Percentiles rank a stretch among this genome's conserved stretches.
These are phyloP conservation scores for Xylocopa sonorina DNA, from an alignment of 1,140 invertebrate species.

Conservation along the genomic window DNA sequence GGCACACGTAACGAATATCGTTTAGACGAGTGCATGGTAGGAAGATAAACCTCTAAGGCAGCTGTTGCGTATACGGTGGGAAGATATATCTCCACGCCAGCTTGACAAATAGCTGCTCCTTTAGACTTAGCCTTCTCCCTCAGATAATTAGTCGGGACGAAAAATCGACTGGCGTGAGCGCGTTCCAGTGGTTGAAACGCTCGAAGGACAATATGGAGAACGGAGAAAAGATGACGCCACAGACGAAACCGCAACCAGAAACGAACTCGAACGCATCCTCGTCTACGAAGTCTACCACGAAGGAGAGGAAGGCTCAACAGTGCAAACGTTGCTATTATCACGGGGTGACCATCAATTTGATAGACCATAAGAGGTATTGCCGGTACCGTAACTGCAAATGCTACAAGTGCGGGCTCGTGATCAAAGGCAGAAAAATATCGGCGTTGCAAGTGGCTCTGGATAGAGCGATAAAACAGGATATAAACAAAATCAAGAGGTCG, in stretches of 20 bases:
- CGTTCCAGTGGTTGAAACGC: constrained; percentile 5
- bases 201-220: constrained; percentile 40
- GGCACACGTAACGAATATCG: no score
- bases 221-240: neutral
- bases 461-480: constrained; percentile 88
- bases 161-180: neutral
- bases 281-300: neutral
- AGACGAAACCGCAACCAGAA: no score
- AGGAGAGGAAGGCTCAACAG: constrained; percentile 82
- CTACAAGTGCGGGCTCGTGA: constrained; percentile 91
- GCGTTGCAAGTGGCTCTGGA: constrained; percentile 89
- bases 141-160: neutral
- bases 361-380: constrained; percentile 96
- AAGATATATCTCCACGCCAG: neutral
- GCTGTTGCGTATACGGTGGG: no score
- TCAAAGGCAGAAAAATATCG: constrained; percentile 90
- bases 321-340: constrained; percentile 95
- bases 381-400: constrained; percentile 90
- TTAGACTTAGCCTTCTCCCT: no score
- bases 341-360: constrained; percentile 90
- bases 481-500: constrained; percentile 77
- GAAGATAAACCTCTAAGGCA: no score
- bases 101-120: no score
- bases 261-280: constrained; percentile 21
- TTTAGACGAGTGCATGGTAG: no score